Base-by-base conservation (phyloP, 2,113 vertebrate genomes). In the Anthoscopus minutus region DNA sequence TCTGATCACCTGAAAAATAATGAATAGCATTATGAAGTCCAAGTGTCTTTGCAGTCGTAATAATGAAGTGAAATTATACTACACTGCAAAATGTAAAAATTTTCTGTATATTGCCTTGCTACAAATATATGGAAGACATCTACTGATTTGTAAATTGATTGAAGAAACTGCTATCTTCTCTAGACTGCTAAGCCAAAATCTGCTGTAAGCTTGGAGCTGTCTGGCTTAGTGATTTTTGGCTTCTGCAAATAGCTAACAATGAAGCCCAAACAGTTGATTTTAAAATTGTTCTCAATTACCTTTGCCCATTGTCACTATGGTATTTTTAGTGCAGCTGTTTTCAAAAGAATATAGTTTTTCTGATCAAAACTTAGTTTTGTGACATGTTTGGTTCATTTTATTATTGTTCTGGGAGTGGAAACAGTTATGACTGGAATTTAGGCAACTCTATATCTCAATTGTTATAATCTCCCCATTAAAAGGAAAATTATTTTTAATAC, bases 41-140 rank as follows among this genome's bases (percentile, higher is more conserved):
- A 86, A 21, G 20, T 81, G 40, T 90, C 33, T 81, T 84, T 38
- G 31, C 45, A 81, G 6, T 88, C 5, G 6, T 74, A n/a, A 28
- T 51, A 93, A 85, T 72, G 24, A 88, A 79, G 45, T 88, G 35
- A 89, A 94, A 77, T 51, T n/a, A 15, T 82, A 31, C 30, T 70
- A 15, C 15, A 8, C 24, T 67, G 16, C 9, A 62, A 60, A 83
- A 74, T 60, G 16, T 37, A 60, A 47, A 77, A 30, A 8, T 19
- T 72, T 67, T 79, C 30, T 87, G 3, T 82, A 21, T 60, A 19
- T 74, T 81, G 7, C 37, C 35, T 42, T 81, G 22, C 25, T 86
- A 20, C 24, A 74, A 78, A 56, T 22, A 74, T 4, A 8, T 53
- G 72, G 69, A 84, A 60, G 30, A 51, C 24, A 77, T 83, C 27